A percentile compares a stretch with the other conserved stretches of the same genome.
phyloP scores from a whole-genome alignment of 2,113 vertebrate genomes.

The Cervus canadensis region DNA sequence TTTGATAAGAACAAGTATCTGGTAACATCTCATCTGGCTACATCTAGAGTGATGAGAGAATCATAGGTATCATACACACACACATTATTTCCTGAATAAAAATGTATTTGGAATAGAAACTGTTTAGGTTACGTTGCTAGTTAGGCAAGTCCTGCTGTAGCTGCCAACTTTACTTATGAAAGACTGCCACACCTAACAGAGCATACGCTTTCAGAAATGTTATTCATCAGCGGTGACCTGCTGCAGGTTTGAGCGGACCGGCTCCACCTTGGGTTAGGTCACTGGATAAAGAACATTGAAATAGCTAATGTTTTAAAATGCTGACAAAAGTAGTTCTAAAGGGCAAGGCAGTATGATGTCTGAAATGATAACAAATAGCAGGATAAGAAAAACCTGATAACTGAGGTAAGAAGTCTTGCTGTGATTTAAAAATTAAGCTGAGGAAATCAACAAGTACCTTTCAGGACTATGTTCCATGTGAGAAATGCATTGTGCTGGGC shows the following conservation, averaged over 20 bases:
- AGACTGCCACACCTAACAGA: background rate
- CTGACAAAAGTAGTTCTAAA: background rate
- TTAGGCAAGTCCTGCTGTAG: background rate
- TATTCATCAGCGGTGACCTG: background rate
- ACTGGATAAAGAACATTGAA: background rate
- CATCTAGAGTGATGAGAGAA: background rate
- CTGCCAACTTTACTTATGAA: background rate
- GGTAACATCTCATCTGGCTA: background rate
- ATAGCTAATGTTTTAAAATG: background rate
- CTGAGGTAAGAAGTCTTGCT: background rate
- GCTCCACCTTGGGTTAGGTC: background rate
- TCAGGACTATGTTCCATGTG: accelerated
- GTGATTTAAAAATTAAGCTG: background rate
- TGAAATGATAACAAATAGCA: background rate
- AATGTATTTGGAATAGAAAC: background rate
- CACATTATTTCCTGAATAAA: background rate
- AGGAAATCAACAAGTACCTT: background rate
- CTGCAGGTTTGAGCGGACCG: background rate
- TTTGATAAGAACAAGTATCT: background rate
- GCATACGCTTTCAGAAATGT: background rate
- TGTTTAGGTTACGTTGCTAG: background rate
- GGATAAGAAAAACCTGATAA: background rate
- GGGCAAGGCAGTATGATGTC: background rate
- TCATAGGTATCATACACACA: background rate
- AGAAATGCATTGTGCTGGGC: background rate